Base-by-base conservation (phyloP, 2,797 vertebrate species). In the Cyprinella venusta region DNA sequence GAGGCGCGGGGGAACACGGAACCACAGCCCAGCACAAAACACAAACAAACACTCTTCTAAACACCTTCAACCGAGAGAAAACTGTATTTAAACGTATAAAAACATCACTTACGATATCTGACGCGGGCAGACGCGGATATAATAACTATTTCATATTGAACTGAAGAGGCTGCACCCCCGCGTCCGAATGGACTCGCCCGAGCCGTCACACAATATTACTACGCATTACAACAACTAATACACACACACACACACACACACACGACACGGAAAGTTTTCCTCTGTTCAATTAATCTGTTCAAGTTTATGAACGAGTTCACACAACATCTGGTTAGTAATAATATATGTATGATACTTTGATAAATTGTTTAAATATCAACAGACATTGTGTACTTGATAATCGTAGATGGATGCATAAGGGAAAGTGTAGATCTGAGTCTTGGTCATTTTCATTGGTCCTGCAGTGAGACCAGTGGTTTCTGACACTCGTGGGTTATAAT, bases 81-180 rank as follows among this genome's bases (percentile, higher is more conserved):
- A 3, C 24, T 9, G 4, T 0, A n/a, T 8, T 7, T 7, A 6
- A 1, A 0, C 0, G 1, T 0, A 1, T 0, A 13, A 0, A 42
- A 36, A 3, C 10, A 42, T n/a, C 10, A 18, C 1, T 0, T 56
- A 18, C 8, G 7, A 42, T 6, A 6, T 0, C 6, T 9, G 45
- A 33, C 8, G 1, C 0, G 13, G 15, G 1, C 2, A 38, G 0
- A 5, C 19, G 5, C 0, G 26, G 15, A n/a, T 63, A 40, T 76
- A 12, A 21, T 33, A 0, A 2, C 21, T 68, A n/a, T 9, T 19
- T n/a, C 4, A 6, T 8, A n/a, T 7, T 10, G 6, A 6, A 19
- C 1, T 5, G 7, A n/a, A 68, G 6, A 2, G 0, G 10, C 2
- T 0, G 6, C 24, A 21, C 36, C 72, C 80, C 56, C 45, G 21